These are phyloP conservation scores for Columba janthina DNA, from an alignment of 2,113 vertebrate genomes.

Conservation along the genomic window DNA sequence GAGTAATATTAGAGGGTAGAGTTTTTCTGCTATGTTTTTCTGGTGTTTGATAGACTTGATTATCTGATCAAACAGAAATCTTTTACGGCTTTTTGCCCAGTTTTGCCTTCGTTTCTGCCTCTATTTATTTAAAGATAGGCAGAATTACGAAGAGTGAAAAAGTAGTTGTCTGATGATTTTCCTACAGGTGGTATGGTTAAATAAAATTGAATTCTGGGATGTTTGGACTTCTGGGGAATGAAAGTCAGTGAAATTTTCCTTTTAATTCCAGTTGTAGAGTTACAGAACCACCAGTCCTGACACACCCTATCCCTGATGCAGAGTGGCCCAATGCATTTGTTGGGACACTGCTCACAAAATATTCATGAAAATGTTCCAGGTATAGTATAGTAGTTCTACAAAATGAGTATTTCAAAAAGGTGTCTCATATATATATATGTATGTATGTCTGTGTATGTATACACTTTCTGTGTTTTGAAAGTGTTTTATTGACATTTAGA, in stretches of 20 bases:
- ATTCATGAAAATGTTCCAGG: constrained; percentile 84
- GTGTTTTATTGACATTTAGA: background rate
- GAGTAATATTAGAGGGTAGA: too few species aligned
- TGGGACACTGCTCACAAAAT: constrained; percentile 80
- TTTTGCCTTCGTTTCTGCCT: background rate
- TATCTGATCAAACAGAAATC: background rate
- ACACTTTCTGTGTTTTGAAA: background rate
- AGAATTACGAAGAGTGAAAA: background rate
- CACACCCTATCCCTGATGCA: constrained; percentile 2
- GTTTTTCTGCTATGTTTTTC: background rate
- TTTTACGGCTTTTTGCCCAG: background rate
- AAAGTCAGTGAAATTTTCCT: background rate
- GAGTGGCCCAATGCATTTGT: constrained; percentile 83
- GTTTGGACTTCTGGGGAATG: background rate
- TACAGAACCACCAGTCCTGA: constrained; percentile 11
- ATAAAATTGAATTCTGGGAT: background rate
- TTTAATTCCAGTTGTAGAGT: constrained; percentile 68
- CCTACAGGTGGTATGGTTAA: background rate
- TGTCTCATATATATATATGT: background rate
- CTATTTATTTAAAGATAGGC: too few species aligned
- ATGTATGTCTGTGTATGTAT: too few species aligned
- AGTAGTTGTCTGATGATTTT: background rate
- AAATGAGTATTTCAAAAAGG: background rate
- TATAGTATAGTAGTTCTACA: constrained; percentile 42
- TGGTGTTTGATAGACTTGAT: background rate